Conservation (phyloP, 2,888 invertebrate species). For the Leptopterna dolabrata region DNA sequence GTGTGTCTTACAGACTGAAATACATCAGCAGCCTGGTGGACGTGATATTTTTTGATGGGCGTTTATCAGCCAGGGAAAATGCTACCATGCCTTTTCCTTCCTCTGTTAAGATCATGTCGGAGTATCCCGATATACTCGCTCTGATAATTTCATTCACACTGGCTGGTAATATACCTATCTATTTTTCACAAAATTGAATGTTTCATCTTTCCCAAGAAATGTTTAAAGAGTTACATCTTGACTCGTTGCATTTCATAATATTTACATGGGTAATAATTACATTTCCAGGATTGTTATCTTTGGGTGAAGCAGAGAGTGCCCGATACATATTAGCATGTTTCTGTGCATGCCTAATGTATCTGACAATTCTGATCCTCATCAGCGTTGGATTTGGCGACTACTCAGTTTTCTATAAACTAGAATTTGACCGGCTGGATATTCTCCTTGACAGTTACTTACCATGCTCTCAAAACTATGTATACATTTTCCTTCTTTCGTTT, state of each 20-base stretch:
- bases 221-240: not conserved
- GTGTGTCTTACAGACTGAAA: slow-evolving; percentile 26
- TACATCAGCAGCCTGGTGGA: slow-evolving; percentile 20
- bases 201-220: no score
- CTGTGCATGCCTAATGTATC: not conserved
- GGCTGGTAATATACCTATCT: not conserved
- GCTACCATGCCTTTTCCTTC: not conserved
- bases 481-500: slow-evolving; percentile 21
- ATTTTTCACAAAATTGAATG: no score
- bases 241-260: no score
- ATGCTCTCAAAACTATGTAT: slow-evolving; percentile 28
- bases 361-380: not conserved
- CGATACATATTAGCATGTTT: slow-evolving; percentile 13
- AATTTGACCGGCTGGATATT: slow-evolving; percentile 5
- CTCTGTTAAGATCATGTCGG: not conserved
- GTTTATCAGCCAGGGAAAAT: not conserved
- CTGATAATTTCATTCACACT: slow-evolving; percentile 15
- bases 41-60: slow-evolving; percentile 26
- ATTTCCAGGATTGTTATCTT: slow-evolving; percentile 18
- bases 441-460: not conserved
- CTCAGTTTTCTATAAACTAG: not conserved
- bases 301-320: slow-evolving; percentile 2
- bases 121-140: not conserved
- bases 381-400: not conserved
- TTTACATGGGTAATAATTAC: not conserved